Evolutionary conservation across 2,797 vertebrate genomes (phyloP), one percentile per base, ranked within the genome.

Genomic region (Tragelaphus eurycerus): DNA sequence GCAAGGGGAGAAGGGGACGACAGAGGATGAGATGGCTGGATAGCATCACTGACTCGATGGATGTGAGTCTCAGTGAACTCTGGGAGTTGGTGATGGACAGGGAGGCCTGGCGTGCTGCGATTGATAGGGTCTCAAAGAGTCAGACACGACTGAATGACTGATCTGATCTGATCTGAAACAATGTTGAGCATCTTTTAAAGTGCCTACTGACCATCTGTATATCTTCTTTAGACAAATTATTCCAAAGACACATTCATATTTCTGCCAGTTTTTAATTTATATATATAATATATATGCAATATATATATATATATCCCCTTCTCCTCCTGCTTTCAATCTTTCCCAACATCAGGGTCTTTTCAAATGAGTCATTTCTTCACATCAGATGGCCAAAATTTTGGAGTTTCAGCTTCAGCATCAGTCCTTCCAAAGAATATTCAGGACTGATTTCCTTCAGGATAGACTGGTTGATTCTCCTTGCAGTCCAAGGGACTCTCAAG

Each of bases 241-340:
- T 67, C n/a, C 17, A 34, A 67, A 67, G 9, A 67, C 4, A 67
- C n/a, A 21, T 50, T 50, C 29, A 79, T 9, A 31, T 50, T 31
- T 29, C 27, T 50, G 9, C 8, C 27, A 34, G 17, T 67, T 67
- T 67, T 67, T 19, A 67, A 67, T 5, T 19, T 67, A 16, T 67
- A 0, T 17, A 3, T 64, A 4, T 64, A n/a, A 59, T 6, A 13
- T 12, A 25, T 25, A 57, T 11, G 0, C 2, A 13, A 13, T 29
- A 6, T 13, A 1, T 27, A 13, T 29, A 31, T 7, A 31, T n/a
- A 8, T 16, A 16, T 34, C n/a, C 64, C 4, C n/a, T 67, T 34
- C 9, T 11, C 1, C 1, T 67, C n/a, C n/a, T 19, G n/a, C 17
- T 2, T 67, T 67, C 62, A 34, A 34, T 34, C n/a, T 34, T 67